A percentile compares a stretch with the other conserved stretches of the same genome.
These are phyloP conservation scores for Vanessa atalanta DNA, from an alignment of 1,140 invertebrate genomes.

Conservation along the genomic window DNA sequence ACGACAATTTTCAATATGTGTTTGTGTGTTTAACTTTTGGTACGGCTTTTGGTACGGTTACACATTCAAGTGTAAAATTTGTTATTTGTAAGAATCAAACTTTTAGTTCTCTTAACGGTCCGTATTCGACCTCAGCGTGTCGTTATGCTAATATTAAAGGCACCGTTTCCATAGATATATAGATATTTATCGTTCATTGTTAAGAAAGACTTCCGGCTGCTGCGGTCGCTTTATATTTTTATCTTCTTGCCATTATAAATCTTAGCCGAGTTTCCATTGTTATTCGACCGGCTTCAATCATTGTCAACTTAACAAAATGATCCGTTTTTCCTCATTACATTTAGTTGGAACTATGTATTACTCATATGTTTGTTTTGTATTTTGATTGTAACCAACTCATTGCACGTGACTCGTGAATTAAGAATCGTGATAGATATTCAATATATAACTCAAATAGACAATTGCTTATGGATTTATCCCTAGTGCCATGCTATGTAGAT, in stretches of 20 bases:
- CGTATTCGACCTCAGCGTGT: not conserved
- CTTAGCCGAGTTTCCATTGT: slow-evolving; percentile 4
- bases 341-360: slow-evolving; percentile 11
- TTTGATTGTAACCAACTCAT: slow-evolving; percentile 22
- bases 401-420: slow-evolving; percentile 39
- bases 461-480: not conserved
- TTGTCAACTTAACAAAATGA: slow-evolving; percentile 20
- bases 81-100: not conserved
- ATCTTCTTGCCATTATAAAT: not conserved
- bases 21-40: no score
- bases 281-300: slow-evolving; percentile 1
- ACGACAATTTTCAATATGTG: no score
- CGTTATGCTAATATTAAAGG: slow-evolving; percentile 2
- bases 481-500: no score
- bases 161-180: not conserved
- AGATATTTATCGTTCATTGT: slow-evolving; percentile 8
- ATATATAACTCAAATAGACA: not conserved
- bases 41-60: no score
- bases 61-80: no score
- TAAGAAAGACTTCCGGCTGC: not conserved
- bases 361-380: slow-evolving; percentile 26
- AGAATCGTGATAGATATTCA: slow-evolving; percentile 14
- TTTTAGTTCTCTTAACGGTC: not conserved
- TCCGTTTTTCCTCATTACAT: slow-evolving; percentile 24
- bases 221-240: slow-evolving; percentile 1